Evolutionary conservation across 2,113 vertebrate genomes (phyloP), one percentile per base, ranked within the genome.

Genomic region (Gallinago paraguaiae): DNA sequence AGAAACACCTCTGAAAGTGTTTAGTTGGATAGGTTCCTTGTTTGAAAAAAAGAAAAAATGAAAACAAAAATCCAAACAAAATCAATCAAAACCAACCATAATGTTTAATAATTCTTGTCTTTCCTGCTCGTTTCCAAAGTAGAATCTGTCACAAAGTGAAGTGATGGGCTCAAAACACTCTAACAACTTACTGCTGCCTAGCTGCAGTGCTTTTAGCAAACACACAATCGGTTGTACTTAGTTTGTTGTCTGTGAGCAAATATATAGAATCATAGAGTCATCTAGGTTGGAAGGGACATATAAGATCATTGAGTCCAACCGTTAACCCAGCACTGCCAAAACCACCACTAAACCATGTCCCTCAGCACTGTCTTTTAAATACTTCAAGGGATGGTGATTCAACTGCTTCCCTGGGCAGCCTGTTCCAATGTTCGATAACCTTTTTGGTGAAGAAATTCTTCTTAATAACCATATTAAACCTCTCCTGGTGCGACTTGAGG

Each of bases 71-170:
- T 13, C 3, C 3, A 35, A 11, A 23, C 22, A 28, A 41, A 57
- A 19, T 8, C 25, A 82, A 33, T 33, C n/a, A 24, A 41, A 57
- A 19, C 9, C 25, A 82, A 30, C 35, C n/a, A 35, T 0, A 0
- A 45, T 3, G 15, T 71, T 81, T 11, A 9, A 7, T 45, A 43
- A 28, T 28, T 37, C 20, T 13, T 43, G 60, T 68, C 17, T 65
- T 46, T n/a, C 12, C 24, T 63, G 4, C 11, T 43, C 2, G 48
- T 51, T 61, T 69, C 4, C 30, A 6, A 9, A 57, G n/a, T 33
- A 37, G 39, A 23, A 50, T 50, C 41, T 64, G 39, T 14, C 68
- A 69, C 57, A 15, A 63, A 16, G 10, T 4, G 48, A n/a, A 56
- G 37, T 0, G 19, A 53, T 33, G 37, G 45, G 30, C 41, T 60